Base-by-base conservation (phyloP, 2,888 invertebrate genomes). In the Amorpha juglandis region DNA sequence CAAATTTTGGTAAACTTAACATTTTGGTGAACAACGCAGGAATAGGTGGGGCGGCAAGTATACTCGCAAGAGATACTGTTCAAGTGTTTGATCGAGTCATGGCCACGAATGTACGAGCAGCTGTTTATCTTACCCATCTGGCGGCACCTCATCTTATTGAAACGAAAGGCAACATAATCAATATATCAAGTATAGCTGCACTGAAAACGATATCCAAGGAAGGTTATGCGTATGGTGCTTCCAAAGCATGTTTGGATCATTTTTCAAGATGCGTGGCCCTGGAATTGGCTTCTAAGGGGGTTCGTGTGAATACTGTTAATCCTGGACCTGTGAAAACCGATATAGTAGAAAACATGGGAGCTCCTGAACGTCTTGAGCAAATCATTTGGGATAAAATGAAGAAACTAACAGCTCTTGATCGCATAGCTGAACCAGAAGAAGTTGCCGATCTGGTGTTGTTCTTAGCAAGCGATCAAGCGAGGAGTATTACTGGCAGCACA, bases 251-350 rank as follows among this genome's bases (percentile, higher is more conserved):
- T 3, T 84, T 98, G 12, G 98, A 99, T 89, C 98, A 98, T 81
- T 95, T 99, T 72, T 98, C 98, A 0, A 94, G 96, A 76, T 97
- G 97, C 81, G 92, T 95, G 6, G 98, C 98, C 2, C 87, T 98
- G 45, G 98, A 97, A 75, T 87, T 97, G 53, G 96, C 96, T 42
- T 69, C 93, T 0, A 95, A 95, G 78, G 94, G 95, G 68, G 96
- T 98, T 0, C 92, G 98, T 63, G 97, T 97, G 0, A 98, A 98
- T 86, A 93, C 95, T 62, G 96, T 98, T 0, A 97, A 97, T 87
- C 98, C 98, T 14, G 98, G 98, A 12, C 98, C 98, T 0, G 95
- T 96, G 2, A 80, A 95, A 8, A 78, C 82, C 14, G 75, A 77
- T 38, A 72, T 81, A 33, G 33, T 75, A 1, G 69, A 67, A 19